phyloP scores from a whole-genome alignment of 2,888 invertebrate genomes.

The Brachyptera risi region DNA sequence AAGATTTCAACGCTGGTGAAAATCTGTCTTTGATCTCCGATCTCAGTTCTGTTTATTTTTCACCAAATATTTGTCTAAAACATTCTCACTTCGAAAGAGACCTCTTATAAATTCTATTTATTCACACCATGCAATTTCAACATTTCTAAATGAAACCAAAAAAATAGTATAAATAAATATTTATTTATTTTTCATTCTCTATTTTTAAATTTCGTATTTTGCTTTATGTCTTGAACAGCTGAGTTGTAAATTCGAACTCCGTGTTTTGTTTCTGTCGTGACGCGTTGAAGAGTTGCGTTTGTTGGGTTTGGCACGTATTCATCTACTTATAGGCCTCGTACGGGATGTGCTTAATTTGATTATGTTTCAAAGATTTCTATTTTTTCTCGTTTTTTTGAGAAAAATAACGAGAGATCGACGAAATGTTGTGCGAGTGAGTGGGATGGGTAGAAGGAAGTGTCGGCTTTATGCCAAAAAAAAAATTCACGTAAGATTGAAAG shows the following conservation, averaged over 20 bases:
- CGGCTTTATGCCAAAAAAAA: slow-evolving; percentile 6
- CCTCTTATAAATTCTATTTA: no score
- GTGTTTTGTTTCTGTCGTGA: not conserved
- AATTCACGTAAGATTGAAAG: slow-evolving; percentile 1
- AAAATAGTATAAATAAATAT: no score
- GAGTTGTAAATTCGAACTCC: slow-evolving; percentile 2
- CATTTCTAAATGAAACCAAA: no score
- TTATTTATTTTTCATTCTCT: slow-evolving; percentile 11
- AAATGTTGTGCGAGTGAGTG: slow-evolving; percentile 9
- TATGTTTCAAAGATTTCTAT: slow-evolving; percentile 11
- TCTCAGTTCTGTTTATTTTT: no score
- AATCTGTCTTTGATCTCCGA: no score
- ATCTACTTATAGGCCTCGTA: not conserved
- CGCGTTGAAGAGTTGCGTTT: slow-evolving; percentile 6
- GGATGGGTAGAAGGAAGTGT: slow-evolving; percentile 11
- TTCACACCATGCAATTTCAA: no score
- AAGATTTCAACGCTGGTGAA: no score
- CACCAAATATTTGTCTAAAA: no score
- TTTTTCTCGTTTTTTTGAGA: no score
- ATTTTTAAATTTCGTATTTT: not conserved
- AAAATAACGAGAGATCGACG: slow-evolving; percentile 9
- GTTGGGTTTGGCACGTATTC: slow-evolving; percentile 16
- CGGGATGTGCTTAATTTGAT: slow-evolving; percentile 16
- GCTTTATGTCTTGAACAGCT: not conserved
- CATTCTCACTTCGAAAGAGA: no score